Evolutionary conservation across 1,140 invertebrate species (phyloP), one percentile per base, ranked within the genome.

Genomic region (Danaus melanippus): DNA sequence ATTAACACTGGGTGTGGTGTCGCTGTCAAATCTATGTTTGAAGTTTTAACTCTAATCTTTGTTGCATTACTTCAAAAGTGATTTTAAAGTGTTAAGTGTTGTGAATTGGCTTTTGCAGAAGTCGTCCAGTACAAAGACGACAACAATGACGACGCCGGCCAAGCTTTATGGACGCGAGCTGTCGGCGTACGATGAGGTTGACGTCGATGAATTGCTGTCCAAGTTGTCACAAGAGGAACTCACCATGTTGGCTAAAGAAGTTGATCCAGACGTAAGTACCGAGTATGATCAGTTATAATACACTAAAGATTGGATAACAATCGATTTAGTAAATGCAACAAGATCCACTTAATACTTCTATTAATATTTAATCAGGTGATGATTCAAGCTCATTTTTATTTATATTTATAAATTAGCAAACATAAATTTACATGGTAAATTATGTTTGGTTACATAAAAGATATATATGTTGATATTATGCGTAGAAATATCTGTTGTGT

Each of bases 201-300:
- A 99, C 86, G 94, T 99, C 56, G 98, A 99, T 82, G 95, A 97
- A 68, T 88, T 99, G n/a, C 88, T 99, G 64, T 90, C 94, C 42
- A 96, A 98, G 76, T 90, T 99, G 46, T 95, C 97, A 54, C 91
- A 94, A 10, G 98, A 99, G 83, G 98, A 99, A 89, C 92, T 99
- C 49, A 97, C 97, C 70, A 95, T 99, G 84, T 90, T 99, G 58
- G 97, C 97, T 68, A 97, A 96, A 88, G 98, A 99, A 92, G 97
- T 99, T 59, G 98, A 99, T 90, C 98, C 98, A 66, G 98, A 99
- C 91, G 97, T 99, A 90, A 97, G 96, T 91, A 76, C 17, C 32
- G 17, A 32, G 21, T 32, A 5, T 32, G 7, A 32, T 32, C 21
- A 7, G 21, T 32, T 32, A 32, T 32, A 3, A 32, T 3, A 2